phyloP scores from a whole-genome alignment of 2,888 invertebrate species.

The Volucella zonaria region DNA sequence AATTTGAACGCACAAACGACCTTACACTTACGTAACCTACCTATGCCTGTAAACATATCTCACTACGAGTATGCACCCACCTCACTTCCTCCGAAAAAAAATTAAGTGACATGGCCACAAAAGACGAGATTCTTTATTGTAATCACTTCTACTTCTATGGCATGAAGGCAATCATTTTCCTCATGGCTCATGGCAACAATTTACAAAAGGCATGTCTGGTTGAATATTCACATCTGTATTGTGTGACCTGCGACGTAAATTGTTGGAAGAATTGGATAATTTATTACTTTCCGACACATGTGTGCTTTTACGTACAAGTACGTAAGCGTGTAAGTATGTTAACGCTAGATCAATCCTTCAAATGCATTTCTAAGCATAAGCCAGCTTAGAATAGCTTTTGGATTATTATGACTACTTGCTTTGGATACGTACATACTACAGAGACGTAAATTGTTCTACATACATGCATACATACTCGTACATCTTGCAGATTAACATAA shows the following conservation, averaged over 20 bases:
- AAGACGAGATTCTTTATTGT: no score
- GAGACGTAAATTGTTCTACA: background rate
- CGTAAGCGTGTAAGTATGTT: background rate
- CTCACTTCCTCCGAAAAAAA: no score
- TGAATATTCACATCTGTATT: conserved; percentile 43
- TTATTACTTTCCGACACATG: conserved; percentile 57
- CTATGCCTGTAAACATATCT: no score
- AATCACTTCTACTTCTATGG: no score
- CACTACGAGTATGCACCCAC: no score
- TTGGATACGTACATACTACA: no score
- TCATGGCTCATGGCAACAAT: no score
- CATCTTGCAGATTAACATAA: conserved; percentile 20
- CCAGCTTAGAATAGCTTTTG: conserved; percentile 53
- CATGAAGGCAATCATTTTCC: no score
- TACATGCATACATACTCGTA: background rate
- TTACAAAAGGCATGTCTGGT: conserved; percentile 15
- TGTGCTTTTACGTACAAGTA: no score
- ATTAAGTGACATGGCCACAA: no score
- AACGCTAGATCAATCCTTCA: conserved; percentile 19
- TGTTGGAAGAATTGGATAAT: conserved; percentile 62
- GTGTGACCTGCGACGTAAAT: conserved; percentile 22
- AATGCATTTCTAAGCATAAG: conserved; percentile 42
- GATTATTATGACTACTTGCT: conserved; percentile 56
- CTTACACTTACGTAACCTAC: no score
- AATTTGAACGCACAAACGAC: no score